These are phyloP conservation scores for Lithobates sylvaticus DNA, from an alignment of 2,797 vertebrate species.

Conservation along the genomic window DNA sequence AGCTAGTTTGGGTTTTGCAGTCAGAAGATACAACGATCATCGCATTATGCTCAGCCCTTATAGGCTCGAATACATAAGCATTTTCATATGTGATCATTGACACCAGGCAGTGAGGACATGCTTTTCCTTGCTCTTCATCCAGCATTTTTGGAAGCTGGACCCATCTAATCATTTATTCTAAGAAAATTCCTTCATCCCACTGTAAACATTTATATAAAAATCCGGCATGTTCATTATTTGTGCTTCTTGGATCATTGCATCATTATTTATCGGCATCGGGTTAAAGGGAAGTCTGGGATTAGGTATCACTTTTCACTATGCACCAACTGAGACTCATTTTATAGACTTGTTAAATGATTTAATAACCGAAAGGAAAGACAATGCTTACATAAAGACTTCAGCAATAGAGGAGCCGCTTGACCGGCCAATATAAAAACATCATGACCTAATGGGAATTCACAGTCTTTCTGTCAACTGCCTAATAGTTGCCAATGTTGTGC, in stretches of 20 bases:
- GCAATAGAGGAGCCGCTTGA: background rate
- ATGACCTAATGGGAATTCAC: background rate
- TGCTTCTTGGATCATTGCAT: constrained; percentile 6
- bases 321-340: constrained; percentile 39
- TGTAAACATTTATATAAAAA: constrained; percentile 55
- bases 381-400: constrained; percentile 2
- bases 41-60: background rate
- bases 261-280: constrained; percentile 22
- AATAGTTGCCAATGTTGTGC: background rate
- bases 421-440: background rate
- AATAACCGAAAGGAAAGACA: constrained; percentile 9
- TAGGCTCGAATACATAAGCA: constrained; percentile 22
- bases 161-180: constrained; percentile 42
- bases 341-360: constrained; percentile 39
- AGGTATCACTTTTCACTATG: constrained; percentile 28
- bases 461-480: background rate
- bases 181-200: constrained; percentile 33
- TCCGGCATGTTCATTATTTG: constrained; percentile 7
- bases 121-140: constrained; percentile 22
- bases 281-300: background rate
- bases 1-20: too few species aligned
- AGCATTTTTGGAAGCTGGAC: background rate
- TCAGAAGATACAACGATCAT: constrained; percentile 10
- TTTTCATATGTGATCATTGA: constrained; percentile 38
- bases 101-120: constrained; percentile 6